Evolutionary conservation across 2,113 vertebrate genomes (phyloP).

Genomic region (Microcebus jonahi): DNA sequence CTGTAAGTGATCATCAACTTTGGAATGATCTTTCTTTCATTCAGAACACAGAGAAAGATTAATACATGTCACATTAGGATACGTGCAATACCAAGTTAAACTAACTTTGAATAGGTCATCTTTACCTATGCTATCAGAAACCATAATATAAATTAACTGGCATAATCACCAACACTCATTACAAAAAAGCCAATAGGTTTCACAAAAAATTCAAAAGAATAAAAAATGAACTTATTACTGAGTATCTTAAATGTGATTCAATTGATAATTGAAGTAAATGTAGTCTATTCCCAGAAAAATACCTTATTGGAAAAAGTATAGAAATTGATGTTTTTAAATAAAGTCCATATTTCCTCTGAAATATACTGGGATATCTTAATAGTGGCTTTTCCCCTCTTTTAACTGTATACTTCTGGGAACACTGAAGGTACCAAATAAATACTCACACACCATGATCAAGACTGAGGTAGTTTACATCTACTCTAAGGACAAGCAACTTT

Average conservation of each 20-base stretch:
- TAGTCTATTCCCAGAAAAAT: background rate
- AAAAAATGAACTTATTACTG: background rate
- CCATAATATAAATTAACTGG: background rate
- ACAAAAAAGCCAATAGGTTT: background rate
- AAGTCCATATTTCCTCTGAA: conserved; percentile 11
- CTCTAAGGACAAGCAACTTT: background rate
- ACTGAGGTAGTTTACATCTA: background rate
- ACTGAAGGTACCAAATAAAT: background rate
- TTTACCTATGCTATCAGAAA: conserved; percentile 22
- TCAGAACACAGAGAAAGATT: background rate
- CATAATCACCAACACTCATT: conserved; percentile 12
- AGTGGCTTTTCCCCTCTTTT: background rate
- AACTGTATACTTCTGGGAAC: background rate
- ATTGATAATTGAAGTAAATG: background rate
- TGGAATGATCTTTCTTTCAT: background rate
- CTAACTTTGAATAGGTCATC: background rate
- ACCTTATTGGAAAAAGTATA: background rate
- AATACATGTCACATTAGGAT: background rate
- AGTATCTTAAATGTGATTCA: conserved; percentile 13
- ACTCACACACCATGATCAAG: background rate
- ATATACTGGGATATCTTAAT: background rate
- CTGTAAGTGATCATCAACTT: background rate
- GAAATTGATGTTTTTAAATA: conserved; percentile 21
- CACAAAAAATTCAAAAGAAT: background rate
- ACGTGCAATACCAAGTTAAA: background rate